These are phyloP conservation scores for Mus musculus DNA, from an alignment of 2,113 vertebrate species.

Conservation along the genomic window DNA sequence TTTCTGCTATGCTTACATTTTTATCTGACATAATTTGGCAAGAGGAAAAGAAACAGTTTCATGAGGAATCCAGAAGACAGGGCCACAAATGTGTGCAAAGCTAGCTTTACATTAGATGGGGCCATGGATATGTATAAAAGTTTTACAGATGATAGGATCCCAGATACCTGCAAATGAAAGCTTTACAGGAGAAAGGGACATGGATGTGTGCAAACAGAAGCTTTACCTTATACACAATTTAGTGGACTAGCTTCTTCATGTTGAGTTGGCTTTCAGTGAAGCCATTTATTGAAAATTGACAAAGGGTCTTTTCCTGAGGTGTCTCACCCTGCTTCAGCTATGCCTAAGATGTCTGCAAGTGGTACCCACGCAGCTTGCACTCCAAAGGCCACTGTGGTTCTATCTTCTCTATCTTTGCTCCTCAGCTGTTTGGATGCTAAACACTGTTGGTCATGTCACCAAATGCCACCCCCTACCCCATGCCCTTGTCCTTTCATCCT, in stretches of 20 bases:
- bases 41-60: not conserved
- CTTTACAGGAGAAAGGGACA: not conserved
- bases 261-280: too few relatives aligned
- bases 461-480: too few relatives aligned
- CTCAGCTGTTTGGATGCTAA: not conserved
- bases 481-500: not conserved
- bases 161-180: accelerated
- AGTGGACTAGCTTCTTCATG: not conserved
- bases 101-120: not conserved
- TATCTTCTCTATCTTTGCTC: too few relatives aligned
- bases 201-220: too few relatives aligned
- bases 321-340: too few relatives aligned
- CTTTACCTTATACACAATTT: not conserved
- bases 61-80: not conserved
- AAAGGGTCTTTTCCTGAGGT: not conserved
- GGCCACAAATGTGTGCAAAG: not conserved
- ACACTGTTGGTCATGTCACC: not conserved
- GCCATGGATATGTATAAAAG: too few relatives aligned
- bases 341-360: not conserved
- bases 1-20: not conserved
- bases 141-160: too few relatives aligned
- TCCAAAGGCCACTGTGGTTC: not conserved
- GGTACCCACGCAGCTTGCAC: not conserved
- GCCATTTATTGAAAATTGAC: too few relatives aligned
- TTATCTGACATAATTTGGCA: not conserved